phyloP scores from a whole-genome alignment of 1,140 invertebrate species.

The Leptoteleia sp. region DNA sequence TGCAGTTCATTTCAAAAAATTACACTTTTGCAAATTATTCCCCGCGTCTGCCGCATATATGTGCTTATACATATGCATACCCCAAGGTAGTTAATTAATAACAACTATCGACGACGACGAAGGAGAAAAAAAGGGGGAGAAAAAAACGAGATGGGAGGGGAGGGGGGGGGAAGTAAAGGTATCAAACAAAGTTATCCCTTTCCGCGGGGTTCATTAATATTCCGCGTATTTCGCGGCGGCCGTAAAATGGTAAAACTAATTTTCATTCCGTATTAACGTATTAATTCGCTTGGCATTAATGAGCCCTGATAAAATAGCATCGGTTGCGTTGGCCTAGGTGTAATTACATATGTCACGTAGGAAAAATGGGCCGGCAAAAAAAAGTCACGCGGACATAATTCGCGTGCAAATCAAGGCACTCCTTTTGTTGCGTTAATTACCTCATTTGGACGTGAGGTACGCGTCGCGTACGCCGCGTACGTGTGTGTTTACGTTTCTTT shows the following conservation, averaged over 20 bases:
- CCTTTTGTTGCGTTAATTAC: conserved; percentile 56
- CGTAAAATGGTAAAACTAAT: conserved; percentile 36
- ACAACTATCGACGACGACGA: too few relatives aligned
- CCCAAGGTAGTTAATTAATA: too few relatives aligned
- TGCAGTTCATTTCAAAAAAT: too few relatives aligned
- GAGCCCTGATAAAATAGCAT: conserved; percentile 27
- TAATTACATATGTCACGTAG: conserved; percentile 35
- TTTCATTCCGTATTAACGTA: conserved; percentile 43
- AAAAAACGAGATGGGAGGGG: too few relatives aligned
- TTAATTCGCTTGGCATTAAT: conserved; percentile 53
- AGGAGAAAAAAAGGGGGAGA: too few relatives aligned
- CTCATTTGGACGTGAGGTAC: conserved; percentile 6
- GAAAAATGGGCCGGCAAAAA: conserved; percentile 39
- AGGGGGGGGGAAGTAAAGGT: too few relatives aligned
- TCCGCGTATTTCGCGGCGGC: neutral
- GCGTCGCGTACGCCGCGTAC: neutral
- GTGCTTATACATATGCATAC: too few relatives aligned
- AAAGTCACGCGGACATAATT: conserved; percentile 49
- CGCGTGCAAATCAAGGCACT: conserved; percentile 52
- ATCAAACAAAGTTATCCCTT: neutral
- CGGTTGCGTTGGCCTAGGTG: conserved; percentile 13
- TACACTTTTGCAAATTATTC: too few relatives aligned
- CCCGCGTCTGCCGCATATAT: too few relatives aligned
- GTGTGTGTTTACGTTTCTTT: too few relatives aligned
- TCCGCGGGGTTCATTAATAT: conserved; percentile 17